These are phyloP conservation scores for Pseudoatta argentina DNA, from an alignment of 1,140 invertebrate species.

Conservation along the genomic window DNA sequence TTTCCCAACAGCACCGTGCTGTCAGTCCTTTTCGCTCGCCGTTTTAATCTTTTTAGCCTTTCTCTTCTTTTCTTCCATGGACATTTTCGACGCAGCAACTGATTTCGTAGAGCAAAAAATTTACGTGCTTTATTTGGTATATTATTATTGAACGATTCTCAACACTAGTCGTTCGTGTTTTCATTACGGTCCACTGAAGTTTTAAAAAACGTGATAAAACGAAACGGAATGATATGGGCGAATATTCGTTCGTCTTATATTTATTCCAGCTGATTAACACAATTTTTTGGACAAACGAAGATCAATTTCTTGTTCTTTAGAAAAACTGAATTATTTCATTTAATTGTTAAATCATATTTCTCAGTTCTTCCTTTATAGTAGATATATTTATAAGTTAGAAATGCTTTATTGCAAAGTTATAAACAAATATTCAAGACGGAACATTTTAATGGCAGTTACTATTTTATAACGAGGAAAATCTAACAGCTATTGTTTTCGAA, in stretches of 20 bases:
- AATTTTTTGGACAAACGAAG: slow-evolving; percentile 29
- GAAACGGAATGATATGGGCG: not conserved
- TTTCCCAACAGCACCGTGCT: slow-evolving; percentile 50
- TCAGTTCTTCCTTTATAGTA: not conserved
- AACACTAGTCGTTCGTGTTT: not conserved
- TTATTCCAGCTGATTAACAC: slow-evolving; percentile 15
- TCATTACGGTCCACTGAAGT: not conserved
- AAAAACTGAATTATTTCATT: slow-evolving; percentile 10
- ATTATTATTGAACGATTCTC: slow-evolving; percentile 15
- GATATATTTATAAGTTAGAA: too few relatives aligned
- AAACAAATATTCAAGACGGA: too few relatives aligned
- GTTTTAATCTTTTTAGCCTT: slow-evolving; percentile 41
- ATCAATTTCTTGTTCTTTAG: slow-evolving; percentile 6
- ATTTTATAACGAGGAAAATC: too few relatives aligned
- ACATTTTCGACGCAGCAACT: slow-evolving; percentile 40
- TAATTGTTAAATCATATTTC: not conserved
- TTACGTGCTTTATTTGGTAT: slow-evolving; percentile 39
- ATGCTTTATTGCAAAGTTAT: too few relatives aligned
- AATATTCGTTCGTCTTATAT: slow-evolving; percentile 13
- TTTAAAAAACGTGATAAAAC: not conserved
- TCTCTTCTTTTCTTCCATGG: slow-evolving; percentile 50
- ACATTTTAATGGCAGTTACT: too few relatives aligned
- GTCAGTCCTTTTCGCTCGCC: slow-evolving; percentile 48
- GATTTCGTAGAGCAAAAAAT: slow-evolving; percentile 10
- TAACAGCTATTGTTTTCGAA: too few relatives aligned